Conservation (phyloP, 2,113 vertebrate species). For the Odocoileus hemionus region DNA sequence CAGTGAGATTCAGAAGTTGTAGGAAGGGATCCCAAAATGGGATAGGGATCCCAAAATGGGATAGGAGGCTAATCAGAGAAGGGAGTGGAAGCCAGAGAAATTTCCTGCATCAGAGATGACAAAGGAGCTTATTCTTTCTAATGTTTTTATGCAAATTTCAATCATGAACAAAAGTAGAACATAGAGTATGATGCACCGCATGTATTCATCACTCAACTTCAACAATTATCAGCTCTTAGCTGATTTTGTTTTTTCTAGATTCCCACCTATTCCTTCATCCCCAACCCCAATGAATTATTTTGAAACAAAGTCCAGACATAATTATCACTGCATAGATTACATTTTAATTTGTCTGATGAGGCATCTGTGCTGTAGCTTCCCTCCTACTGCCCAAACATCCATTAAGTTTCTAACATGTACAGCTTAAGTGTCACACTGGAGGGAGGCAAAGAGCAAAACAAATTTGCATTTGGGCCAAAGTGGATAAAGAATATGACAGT, state of each 20-base stretch:
- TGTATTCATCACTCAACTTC: background rate
- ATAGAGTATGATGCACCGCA: background rate
- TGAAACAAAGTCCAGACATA: background rate
- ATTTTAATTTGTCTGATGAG: background rate
- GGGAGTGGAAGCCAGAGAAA: background rate
- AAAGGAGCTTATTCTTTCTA: background rate
- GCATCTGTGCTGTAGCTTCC: background rate
- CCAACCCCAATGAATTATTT: background rate
- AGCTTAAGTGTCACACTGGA: background rate
- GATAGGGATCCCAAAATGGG: rapidly evolving
- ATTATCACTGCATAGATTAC: background rate
- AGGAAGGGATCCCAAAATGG: background rate
- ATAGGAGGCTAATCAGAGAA: background rate
- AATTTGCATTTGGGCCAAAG: background rate
- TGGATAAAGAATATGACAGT: background rate
- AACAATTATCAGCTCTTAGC: background rate
- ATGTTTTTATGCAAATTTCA: background rate
- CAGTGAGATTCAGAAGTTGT: background rate
- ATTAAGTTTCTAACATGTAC: background rate
- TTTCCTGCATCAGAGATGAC: background rate
- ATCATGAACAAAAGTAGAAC: background rate
- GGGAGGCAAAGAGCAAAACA: background rate
- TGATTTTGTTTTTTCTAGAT: background rate
- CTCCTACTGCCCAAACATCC: background rate
- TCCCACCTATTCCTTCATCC: background rate